Evolutionary conservation across 2,113 vertebrate genomes (phyloP).

Genomic region (Columba livia): DNA sequence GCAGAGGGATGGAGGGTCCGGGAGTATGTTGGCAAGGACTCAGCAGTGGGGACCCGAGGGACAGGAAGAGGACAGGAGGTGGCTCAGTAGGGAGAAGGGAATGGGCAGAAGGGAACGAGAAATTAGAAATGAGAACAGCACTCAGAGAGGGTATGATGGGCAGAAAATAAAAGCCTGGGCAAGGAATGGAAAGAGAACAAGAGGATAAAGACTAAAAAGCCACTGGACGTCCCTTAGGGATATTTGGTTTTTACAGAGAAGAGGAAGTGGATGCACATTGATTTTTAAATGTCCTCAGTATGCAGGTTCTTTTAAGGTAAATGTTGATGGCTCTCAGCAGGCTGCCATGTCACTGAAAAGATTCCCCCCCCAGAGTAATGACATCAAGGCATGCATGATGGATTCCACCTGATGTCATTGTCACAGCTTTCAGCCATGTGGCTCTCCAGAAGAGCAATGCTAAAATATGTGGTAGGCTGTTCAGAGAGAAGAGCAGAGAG

Average conservation of each 20-base stretch:
- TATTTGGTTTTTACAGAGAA: not conserved
- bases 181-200: not conserved
- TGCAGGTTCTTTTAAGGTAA: not conserved
- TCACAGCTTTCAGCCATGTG: not conserved
- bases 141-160: not conserved
- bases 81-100: not conserved
- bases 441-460: not conserved
- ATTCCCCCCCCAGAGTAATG: not conserved
- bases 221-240: not conserved
- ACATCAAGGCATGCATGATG: conserved; percentile 29
- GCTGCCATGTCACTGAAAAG: not conserved
- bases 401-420: conserved; percentile 35
- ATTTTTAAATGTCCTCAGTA: not conserved
- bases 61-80: not conserved
- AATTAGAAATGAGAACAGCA: not conserved
- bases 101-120: not conserved
- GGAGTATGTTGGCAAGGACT: not conserved
- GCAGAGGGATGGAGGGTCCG: not conserved
- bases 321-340: not conserved
- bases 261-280: not conserved
- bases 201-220: not conserved
- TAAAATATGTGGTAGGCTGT: not conserved
- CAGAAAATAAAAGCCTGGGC: not conserved
- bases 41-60: not conserved
- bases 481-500: not conserved